phyloP scores from a whole-genome alignment of 1,140 invertebrate genomes.

The Drepana arcuata region DNA sequence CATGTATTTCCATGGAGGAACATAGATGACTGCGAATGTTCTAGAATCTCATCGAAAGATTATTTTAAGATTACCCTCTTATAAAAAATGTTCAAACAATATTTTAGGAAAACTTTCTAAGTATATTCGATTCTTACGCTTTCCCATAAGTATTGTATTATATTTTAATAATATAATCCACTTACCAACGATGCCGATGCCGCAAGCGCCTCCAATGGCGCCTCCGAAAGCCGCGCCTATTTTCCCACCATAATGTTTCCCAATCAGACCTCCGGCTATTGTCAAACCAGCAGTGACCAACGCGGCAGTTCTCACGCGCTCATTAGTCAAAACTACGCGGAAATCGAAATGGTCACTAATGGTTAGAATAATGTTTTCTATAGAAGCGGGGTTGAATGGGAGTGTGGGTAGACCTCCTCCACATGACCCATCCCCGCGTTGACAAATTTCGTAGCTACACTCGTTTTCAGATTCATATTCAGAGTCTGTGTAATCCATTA shows the following conservation, averaged over 20 bases:
- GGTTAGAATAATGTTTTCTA: constrained; percentile 47
- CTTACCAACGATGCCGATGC: constrained; percentile 45
- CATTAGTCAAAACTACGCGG: constrained; percentile 36
- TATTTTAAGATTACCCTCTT: too few species aligned
- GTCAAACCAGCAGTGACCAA: constrained; percentile 44
- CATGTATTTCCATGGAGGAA: too few species aligned
- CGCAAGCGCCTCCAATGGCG: constrained; percentile 47
- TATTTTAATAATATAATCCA: constrained; percentile 8
- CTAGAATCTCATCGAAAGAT: too few species aligned
- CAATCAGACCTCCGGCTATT: constrained; percentile 44
- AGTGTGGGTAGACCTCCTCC: constrained; percentile 18
- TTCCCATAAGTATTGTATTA: not conserved
- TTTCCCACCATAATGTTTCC: constrained; percentile 48
- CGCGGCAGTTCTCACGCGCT: constrained; percentile 26
- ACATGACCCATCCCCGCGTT: too few species aligned
- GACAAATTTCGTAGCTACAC: constrained; percentile 21
- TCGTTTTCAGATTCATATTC: constrained; percentile 25
- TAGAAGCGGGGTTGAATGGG: constrained; percentile 33
- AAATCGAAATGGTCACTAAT: constrained; percentile 51
- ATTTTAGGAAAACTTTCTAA: too few species aligned
- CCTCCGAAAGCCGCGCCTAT: constrained; percentile 48
- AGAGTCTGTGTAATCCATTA: constrained; percentile 19
- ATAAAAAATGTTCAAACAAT: too few species aligned
- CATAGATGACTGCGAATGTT: too few species aligned
- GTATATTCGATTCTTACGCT: too few species aligned